These are phyloP conservation scores for Antechinus flavipes DNA, from an alignment of 2,113 vertebrate species.

Conservation along the genomic window DNA sequence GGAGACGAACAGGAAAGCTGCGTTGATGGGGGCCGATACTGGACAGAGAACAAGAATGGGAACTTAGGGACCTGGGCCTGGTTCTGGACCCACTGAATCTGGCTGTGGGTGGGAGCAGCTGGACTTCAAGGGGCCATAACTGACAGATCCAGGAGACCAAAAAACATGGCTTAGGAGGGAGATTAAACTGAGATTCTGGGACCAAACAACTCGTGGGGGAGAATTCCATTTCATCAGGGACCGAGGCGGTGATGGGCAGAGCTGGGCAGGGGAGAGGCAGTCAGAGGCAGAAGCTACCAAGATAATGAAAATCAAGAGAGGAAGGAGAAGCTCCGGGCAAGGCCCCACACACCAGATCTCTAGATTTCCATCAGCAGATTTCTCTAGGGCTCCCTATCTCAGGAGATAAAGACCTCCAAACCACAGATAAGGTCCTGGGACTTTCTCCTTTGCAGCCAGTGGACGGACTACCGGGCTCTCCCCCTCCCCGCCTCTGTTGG, in stretches of 20 bases:
- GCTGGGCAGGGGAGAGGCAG: no score
- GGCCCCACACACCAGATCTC: background rate
- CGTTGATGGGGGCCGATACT: conserved; percentile 82
- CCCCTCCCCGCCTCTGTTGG: background rate
- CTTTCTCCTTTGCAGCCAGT: background rate
- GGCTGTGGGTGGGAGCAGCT: conserved; percentile 34
- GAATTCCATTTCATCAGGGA: background rate
- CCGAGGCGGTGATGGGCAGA: background rate
- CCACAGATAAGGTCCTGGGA: background rate
- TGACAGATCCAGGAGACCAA: background rate
- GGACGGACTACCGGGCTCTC: background rate
- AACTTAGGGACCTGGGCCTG: background rate
- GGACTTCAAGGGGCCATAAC: background rate
- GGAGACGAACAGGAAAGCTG: conserved; percentile 81
- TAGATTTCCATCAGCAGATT: background rate
- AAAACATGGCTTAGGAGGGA: background rate
- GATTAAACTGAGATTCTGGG: background rate
- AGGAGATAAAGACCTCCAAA: background rate
- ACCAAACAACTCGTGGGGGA: background rate
- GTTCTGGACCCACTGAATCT: background rate
- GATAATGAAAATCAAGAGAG: background rate
- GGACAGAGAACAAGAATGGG: conserved; percentile 19
- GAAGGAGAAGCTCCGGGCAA: background rate
- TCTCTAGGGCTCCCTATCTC: background rate
- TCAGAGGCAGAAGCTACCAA: background rate